A percentile compares a stretch with the other conserved stretches of the same genome.
Conservation (phyloP, 2,888 invertebrate genomes). For the Arctia plantaginis region DNA sequence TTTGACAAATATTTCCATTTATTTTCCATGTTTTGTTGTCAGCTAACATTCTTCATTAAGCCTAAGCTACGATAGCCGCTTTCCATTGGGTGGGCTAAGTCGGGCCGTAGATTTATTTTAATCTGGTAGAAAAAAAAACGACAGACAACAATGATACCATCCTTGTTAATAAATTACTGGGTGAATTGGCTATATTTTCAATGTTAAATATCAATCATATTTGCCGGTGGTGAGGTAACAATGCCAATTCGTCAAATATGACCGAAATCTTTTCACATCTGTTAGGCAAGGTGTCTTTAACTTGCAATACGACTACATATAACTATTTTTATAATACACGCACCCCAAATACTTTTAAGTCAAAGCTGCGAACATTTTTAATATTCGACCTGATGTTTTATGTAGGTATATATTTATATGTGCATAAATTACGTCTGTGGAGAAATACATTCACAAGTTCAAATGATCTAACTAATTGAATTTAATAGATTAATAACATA, state of each 20-base stretch:
- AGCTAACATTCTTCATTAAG: neutral
- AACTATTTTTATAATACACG: slow-evolving; percentile 57
- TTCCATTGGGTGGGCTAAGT: neutral
- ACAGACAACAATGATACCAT: neutral
- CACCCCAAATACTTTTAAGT: neutral
- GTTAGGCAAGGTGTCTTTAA: slow-evolving; percentile 77
- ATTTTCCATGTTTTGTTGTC: neutral
- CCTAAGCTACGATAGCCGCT: neutral
- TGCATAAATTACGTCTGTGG: neutral
- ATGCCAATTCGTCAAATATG: slow-evolving; percentile 66
- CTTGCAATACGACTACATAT: slow-evolving; percentile 64
- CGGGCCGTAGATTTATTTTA: neutral
- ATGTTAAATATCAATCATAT: slow-evolving; percentile 38
- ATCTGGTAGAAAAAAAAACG: neutral
- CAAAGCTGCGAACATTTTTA: neutral
- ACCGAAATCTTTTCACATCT: slow-evolving; percentile 76
- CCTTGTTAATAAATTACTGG: neutral
- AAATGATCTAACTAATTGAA: neutral
- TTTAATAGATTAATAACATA: too few species aligned
- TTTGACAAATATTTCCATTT: neutral
- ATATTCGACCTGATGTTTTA: neutral
- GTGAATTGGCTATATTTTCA: neutral
- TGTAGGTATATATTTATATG: neutral
- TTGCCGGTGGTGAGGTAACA: slow-evolving; percentile 55
- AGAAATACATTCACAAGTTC: neutral